Evolutionary conservation across 92 coral and sea anemone species (phyloP), one percentile per base, ranked within the genome.

Genomic region (Virgularia gustaviana): DNA sequence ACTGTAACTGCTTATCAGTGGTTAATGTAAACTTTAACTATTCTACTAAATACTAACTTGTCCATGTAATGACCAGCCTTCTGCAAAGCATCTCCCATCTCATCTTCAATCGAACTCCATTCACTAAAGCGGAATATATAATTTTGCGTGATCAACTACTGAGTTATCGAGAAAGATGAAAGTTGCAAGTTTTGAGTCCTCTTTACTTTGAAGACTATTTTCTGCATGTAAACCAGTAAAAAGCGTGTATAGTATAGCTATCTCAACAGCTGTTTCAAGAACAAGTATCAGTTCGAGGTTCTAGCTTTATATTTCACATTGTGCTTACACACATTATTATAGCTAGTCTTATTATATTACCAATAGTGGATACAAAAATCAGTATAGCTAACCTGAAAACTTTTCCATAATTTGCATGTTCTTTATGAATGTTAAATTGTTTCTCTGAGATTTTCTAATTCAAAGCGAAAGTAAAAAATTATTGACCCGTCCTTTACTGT

Each of bases 61-160:
- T 92, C 98, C 98, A 92, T 92, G 66, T 89, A 89, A 75, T 92
- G 98, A 24, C 98, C 98, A 30, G 98, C 82, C 71, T 89, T 92
- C 72, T 92, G 98, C 31, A 92, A 78, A 25, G 84, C 86, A 76
- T 92, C 96, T 18, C 98, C 98, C 96, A 92, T 89, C 18, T 89
- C 94, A 43, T 81, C 82, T 83, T 92, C 98, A 36, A 92, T 67
- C 7, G 78, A 74, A 65, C 98, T 92, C 98, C 98, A 92, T 62
- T 92, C 98, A 66, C 98, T 91, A 72, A n/a, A n/a, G n/a, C n/a
- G n/a, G n/a, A n/a, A n/a, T n/a, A n/a, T n/a, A n/a, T n/a, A n/a
- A n/a, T n/a, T n/a, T n/a, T n/a, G n/a, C n/a, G n/a, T n/a, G n/a
- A n/a, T n/a, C n/a, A n/a, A n/a, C n/a, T n/a, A n/a, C n/a, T n/a